phyloP scores from a whole-genome alignment of 2,113 vertebrate genomes.

The Peromyscus californicus region DNA sequence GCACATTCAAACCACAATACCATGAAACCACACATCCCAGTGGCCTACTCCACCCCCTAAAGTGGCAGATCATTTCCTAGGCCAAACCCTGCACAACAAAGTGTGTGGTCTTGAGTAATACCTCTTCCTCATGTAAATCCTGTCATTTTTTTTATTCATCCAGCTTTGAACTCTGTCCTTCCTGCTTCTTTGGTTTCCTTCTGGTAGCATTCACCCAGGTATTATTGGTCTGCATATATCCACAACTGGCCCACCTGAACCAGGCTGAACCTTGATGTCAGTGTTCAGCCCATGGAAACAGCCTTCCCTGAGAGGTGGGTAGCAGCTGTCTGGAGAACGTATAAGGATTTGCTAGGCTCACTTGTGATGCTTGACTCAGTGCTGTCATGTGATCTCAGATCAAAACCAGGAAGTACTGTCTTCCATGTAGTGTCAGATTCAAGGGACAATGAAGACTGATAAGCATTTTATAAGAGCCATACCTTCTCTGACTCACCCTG shows the following conservation, averaged over 20 bases:
- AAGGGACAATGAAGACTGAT: not conserved
- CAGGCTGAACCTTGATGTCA: not conserved
- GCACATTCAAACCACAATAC: not conserved
- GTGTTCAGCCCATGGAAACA: not conserved
- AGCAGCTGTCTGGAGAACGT: not conserved
- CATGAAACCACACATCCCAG: not conserved
- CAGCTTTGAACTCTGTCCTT: not conserved
- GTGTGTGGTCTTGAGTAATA: not conserved
- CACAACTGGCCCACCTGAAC: not conserved
- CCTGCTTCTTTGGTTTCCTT: not conserved
- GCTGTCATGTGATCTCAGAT: constrained; percentile 2
- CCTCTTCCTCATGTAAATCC: not conserved
- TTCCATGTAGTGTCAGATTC: not conserved
- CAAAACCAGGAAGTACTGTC: not conserved
- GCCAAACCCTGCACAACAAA: not conserved
- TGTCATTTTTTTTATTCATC: not conserved
- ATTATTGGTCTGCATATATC: not conserved
- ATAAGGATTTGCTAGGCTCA: not conserved
- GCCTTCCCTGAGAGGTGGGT: not conserved
- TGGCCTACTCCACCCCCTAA: not conserved
- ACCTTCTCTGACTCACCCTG: not conserved
- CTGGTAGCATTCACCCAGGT: not conserved
- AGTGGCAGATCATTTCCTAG: not conserved
- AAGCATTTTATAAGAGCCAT: not conserved
- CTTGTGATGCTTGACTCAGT: not conserved